Conservation (phyloP, 2,113 vertebrate genomes). For the Notiomystis cincta region DNA sequence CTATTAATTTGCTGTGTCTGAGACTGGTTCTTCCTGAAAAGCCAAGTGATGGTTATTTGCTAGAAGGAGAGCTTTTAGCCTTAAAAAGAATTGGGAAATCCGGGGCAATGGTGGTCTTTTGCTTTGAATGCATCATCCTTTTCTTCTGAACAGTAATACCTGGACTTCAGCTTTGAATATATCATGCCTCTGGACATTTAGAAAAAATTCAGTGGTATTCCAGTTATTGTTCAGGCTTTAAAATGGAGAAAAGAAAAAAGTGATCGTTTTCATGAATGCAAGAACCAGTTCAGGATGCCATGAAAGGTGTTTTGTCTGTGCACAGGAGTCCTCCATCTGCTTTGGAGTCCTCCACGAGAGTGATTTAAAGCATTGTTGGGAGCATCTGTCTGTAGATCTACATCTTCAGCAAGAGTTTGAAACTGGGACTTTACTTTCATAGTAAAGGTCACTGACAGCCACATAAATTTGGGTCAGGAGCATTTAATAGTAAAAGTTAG, state of each 20-base stretch:
- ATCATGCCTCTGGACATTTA: background rate
- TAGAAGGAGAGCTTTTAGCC: background rate
- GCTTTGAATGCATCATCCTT: accelerated
- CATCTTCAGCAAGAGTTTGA: background rate
- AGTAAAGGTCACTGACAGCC: background rate
- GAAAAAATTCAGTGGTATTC: background rate
- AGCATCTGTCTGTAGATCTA: background rate
- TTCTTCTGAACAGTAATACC: background rate
- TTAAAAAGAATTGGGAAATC: background rate
- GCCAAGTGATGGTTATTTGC: background rate
- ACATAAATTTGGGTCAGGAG: background rate
- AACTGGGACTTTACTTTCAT: background rate
- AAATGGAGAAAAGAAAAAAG: accelerated
- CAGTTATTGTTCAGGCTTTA: background rate
- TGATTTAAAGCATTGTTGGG: background rate
- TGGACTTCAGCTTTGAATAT: background rate
- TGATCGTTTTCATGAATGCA: background rate
- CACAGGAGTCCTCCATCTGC: background rate
- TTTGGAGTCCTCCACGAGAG: background rate
- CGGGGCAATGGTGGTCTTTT: background rate
- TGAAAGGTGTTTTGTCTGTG: background rate
- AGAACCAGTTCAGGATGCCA: background rate
- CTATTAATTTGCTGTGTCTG: background rate
- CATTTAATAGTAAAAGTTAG: background rate
- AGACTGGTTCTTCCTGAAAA: background rate